Conservation (phyloP, 2,888 invertebrate species). For the Eristalinus sepulchralis region DNA sequence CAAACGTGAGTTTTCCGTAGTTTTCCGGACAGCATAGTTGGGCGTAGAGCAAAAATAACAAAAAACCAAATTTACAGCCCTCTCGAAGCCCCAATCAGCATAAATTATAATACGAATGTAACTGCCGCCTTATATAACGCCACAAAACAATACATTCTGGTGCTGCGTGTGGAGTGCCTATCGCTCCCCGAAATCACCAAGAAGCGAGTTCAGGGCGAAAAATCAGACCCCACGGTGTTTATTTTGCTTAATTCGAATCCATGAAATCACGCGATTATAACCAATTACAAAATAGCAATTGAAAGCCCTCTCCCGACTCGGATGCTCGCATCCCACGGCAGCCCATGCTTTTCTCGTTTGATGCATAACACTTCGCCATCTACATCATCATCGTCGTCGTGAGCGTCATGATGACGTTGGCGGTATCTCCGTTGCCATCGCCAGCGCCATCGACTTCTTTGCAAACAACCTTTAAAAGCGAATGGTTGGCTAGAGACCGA, state of each 20-base stretch:
- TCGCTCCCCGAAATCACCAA: constrained; percentile 11
- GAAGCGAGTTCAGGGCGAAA: constrained; percentile 5
- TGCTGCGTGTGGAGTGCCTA: background rate
- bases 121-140: constrained; percentile 31
- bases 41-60: background rate
- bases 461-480: constrained; percentile 67
- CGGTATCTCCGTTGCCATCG: constrained; percentile 13
- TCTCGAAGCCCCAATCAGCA: constrained; percentile 47
- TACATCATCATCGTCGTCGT: constrained; percentile 14
- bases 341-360: constrained; percentile 61
- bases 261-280: constrained; percentile 54
- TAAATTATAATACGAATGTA: constrained; percentile 28
- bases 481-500: constrained; percentile 23
- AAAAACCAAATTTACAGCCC: constrained; percentile 4
- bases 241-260: constrained; percentile 27
- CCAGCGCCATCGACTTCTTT: background rate
- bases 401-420: constrained; percentile 2
- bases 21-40: constrained; percentile 3
- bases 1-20: background rate
- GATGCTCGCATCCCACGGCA: constrained; percentile 40
- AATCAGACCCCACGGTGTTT: background rate
- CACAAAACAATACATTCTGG: background rate
- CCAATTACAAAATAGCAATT: constrained; percentile 67
- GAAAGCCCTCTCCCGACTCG: constrained; percentile 41
- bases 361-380: constrained; percentile 63